phyloP scores from a whole-genome alignment of 2,113 vertebrate species.

The Hypanus sabinus region DNA sequence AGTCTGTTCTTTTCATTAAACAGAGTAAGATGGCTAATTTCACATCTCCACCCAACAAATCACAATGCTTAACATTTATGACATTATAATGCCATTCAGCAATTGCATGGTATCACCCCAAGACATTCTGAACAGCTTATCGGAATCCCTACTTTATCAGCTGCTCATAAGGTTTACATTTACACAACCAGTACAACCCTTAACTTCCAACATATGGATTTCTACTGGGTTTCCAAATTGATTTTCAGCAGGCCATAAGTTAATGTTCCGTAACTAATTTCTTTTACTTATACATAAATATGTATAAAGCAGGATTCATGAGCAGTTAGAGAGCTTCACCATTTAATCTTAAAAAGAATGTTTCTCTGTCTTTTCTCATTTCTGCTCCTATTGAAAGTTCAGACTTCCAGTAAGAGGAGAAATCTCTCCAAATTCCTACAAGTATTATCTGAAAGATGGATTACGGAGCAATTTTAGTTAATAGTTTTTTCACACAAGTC shows the following conservation, averaged over 20 bases:
- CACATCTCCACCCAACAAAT: constrained; percentile 18
- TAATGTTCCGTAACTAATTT: constrained; percentile 31
- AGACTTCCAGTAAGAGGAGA: too few relatives aligned
- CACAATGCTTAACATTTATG: background rate
- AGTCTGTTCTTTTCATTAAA: background rate
- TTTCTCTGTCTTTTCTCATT: background rate
- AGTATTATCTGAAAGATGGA: constrained; percentile 2
- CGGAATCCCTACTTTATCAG: constrained; percentile 15
- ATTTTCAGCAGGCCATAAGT: constrained; percentile 30
- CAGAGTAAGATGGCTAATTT: constrained; percentile 1
- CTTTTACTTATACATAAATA: constrained; percentile 18
- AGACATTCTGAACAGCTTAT: constrained; percentile 1
- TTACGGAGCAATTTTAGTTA: constrained; percentile 19
- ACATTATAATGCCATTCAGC: background rate
- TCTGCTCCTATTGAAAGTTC: background rate
- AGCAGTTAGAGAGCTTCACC: background rate
- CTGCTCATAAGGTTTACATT: constrained; percentile 19
- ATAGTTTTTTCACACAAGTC: constrained; percentile 29
- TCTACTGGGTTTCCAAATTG: constrained; percentile 22
- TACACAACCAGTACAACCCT: constrained; percentile 18
- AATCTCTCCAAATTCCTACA: constrained; percentile 23
- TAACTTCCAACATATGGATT: constrained; percentile 33
- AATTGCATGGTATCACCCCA: background rate
- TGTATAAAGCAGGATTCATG: background rate
- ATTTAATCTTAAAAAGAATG: constrained; percentile 11